Base-by-base conservation (phyloP, 2,888 invertebrate genomes). In the Morpho achilles region DNA sequence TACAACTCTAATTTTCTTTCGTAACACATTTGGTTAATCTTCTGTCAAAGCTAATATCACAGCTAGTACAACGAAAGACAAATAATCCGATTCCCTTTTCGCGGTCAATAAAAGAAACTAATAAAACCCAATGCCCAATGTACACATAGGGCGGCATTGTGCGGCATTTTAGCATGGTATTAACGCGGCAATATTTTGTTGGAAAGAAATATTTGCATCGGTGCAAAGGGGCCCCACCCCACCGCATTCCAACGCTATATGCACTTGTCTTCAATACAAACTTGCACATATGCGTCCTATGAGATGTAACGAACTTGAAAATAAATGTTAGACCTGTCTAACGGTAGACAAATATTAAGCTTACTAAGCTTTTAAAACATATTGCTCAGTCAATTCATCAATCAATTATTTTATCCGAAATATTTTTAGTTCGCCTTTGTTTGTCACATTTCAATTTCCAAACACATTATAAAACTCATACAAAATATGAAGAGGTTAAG, bases 161-260 rank as follows among this genome's bases (percentile, higher is more conserved):
- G 81, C 59, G 65, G 67, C 82, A 84, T 84, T 84, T 82, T 79
- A 80, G 78, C 78, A 74, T 77, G 79, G 76, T 76, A 87, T 87
- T 89, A 89, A 86, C 88, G 84, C 82, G 73, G 78, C 79, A 77
- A 85, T 85, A 84, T 87, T 84, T 85, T 81, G 83, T 82, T 67
- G 73, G 76, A 77, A 87, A 85, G 86, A 87, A 87, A 83, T 84
- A 87, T 89, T 88, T 87, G 86, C 82, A 86, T 88, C 67, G 82
- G 71, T 56, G 53, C 50, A 59, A 50, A 45, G 61, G 87, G 87
- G 82, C 72, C 74, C 63, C 68, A 63, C 63, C 70, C 69, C 51
- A 54, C 51, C 32, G 82, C 84, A 87, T 86, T 84, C 85, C 86
- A 80, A 78, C 79, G 79, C 75, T 71, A 53, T 69, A 55, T 81